These are phyloP conservation scores for Chironomus striatipennis DNA, from an alignment of 1,140 invertebrate species.

Conservation along the genomic window DNA sequence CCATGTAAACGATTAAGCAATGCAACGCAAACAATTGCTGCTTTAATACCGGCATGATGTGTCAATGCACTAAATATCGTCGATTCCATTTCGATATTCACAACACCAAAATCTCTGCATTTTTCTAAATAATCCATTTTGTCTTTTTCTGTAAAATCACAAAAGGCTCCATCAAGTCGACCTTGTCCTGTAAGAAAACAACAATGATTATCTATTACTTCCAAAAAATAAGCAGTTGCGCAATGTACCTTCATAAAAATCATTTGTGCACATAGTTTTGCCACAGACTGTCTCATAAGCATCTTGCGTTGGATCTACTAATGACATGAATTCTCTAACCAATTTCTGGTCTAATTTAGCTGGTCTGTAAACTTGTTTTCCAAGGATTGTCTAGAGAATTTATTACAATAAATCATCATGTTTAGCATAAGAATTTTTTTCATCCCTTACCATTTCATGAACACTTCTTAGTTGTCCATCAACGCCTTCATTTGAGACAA, in stretches of 20 bases:
- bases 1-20: slow-evolving; percentile 88
- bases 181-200: slow-evolving; percentile 57
- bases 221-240: neutral
- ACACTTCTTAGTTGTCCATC: slow-evolving; percentile 50
- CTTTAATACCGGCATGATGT: slow-evolving; percentile 86
- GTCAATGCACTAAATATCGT: slow-evolving; percentile 80
- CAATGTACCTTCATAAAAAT: slow-evolving; percentile 88
- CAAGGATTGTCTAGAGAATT: slow-evolving; percentile 69
- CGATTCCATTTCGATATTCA: slow-evolving; percentile 98
- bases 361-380: slow-evolving; percentile 71
- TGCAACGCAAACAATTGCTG: slow-evolving; percentile 88
- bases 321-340: slow-evolving; percentile 62
- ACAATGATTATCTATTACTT: slow-evolving; percentile 18
- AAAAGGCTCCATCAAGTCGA: slow-evolving; percentile 93
- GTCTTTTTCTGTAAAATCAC: slow-evolving; percentile 82
- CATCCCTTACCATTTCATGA: slow-evolving; percentile 50
- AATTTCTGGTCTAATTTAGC: slow-evolving; percentile 75
- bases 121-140: slow-evolving; percentile 80
- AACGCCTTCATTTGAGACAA: slow-evolving; percentile 56
- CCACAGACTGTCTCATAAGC: slow-evolving; percentile 80
- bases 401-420: no score
- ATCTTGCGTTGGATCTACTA: slow-evolving; percentile 61
- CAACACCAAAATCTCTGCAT: slow-evolving; percentile 68
- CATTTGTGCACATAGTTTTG: slow-evolving; percentile 91
- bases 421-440: no score